Conservation (phyloP, 2,797 vertebrate genomes). For the Acrossocheilus fasciatus region DNA sequence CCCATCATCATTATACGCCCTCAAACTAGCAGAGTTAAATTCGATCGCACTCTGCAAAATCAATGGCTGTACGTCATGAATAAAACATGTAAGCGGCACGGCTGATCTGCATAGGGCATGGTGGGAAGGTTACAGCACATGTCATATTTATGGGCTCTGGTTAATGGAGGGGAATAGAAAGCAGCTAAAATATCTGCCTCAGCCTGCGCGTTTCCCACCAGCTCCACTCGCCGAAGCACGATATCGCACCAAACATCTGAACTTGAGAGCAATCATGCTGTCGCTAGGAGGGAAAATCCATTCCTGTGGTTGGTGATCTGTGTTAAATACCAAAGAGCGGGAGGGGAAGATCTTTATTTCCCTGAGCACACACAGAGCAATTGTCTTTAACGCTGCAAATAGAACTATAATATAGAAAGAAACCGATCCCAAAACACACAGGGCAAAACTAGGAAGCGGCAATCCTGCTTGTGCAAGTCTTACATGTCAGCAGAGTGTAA, state of each 20-base stretch:
- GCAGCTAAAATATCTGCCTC: slow-evolving; percentile 12
- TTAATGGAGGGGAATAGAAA: slow-evolving; percentile 44
- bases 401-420: neutral
- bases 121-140: slow-evolving; percentile 42
- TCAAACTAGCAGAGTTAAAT: neutral
- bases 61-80: slow-evolving; percentile 28
- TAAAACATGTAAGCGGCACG: slow-evolving; percentile 28
- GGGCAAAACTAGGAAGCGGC: neutral
- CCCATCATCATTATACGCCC: slow-evolving; percentile 12
- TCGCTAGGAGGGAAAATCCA: slow-evolving; percentile 19
- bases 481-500: slow-evolving; percentile 31
- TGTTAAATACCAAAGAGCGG: slow-evolving; percentile 30
- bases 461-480: neutral
- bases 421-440: neutral
- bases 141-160: slow-evolving; percentile 43
- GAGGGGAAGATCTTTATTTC: slow-evolving; percentile 24
- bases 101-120: slow-evolving; percentile 47
- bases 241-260: slow-evolving; percentile 8
- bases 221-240: neutral
- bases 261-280: slow-evolving; percentile 18
- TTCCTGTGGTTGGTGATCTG: slow-evolving; percentile 26
- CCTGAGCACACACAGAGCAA: slow-evolving; percentile 13
- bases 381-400: slow-evolving; percentile 18
- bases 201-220: neutral
- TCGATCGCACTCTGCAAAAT: neutral